Conservation (phyloP, 2,113 vertebrate species). For the Pachycephala philippinensis region DNA sequence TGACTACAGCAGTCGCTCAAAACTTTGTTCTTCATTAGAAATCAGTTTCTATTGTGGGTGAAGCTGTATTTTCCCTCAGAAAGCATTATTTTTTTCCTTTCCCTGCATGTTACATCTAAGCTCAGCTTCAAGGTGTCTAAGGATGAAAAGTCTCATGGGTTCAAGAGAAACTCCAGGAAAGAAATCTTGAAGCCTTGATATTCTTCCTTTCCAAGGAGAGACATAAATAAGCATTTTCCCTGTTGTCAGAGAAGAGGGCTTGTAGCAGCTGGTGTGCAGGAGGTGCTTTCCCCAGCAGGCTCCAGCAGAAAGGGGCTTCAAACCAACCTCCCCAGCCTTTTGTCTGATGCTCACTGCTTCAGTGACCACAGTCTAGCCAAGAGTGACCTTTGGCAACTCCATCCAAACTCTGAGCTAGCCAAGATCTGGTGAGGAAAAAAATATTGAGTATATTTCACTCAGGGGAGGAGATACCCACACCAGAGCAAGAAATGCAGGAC, state of each 20-base stretch:
- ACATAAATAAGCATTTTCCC: not conserved
- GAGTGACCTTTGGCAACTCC: not conserved
- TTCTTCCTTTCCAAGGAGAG: not conserved
- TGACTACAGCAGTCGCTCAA: not conserved
- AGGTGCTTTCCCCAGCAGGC: not conserved
- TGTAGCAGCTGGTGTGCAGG: not conserved
- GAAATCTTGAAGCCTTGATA: not conserved
- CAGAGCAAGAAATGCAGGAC: not conserved
- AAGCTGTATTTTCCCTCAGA: not conserved
- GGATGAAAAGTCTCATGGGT: not conserved
- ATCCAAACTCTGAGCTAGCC: not conserved
- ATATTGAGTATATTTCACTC: not conserved
- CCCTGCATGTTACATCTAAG: not conserved
- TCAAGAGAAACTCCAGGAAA: not conserved
- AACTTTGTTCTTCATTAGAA: not conserved
- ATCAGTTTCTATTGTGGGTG: not conserved
- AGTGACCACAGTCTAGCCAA: not conserved
- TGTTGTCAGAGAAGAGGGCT: not conserved
- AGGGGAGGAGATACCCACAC: not conserved
- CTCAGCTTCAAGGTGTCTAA: not conserved
- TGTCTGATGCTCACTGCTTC: not conserved
- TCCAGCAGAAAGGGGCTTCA: not conserved
- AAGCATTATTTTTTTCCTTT: not conserved
- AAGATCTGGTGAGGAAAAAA: not conserved
- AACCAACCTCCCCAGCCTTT: not conserved